Conservation (phyloP, 2,113 vertebrate genomes). For the Catharus minimus region DNA sequence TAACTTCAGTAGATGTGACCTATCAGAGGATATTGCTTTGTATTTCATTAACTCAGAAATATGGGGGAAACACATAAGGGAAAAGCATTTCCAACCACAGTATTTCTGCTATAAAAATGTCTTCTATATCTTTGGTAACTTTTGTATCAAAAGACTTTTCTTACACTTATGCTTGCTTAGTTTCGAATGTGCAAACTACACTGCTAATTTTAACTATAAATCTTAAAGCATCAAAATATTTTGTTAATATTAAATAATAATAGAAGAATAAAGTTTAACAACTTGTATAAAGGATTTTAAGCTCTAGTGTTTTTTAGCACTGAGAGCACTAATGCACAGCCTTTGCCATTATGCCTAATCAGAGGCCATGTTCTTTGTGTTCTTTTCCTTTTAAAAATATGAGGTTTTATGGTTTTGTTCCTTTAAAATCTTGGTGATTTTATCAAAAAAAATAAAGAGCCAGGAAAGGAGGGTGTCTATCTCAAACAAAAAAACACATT, state of each 20-base stretch:
- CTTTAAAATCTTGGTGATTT: background rate
- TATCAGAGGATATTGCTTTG: background rate
- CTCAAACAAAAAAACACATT: background rate
- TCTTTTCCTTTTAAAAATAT: background rate
- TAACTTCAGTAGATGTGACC: conserved; percentile 10
- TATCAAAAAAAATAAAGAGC: background rate
- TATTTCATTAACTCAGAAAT: background rate
- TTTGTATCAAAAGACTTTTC: background rate
- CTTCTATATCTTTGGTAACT: background rate
- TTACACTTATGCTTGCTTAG: background rate
- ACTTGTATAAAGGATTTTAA: conserved; percentile 40
- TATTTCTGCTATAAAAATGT: background rate
- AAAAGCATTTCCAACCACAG: background rate
- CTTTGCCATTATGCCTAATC: background rate
- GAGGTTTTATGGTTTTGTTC: background rate
- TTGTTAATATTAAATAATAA: conserved; percentile 2
- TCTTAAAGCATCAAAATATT: conserved; percentile 40
- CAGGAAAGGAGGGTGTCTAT: background rate
- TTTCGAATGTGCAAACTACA: background rate
- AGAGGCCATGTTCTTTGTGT: background rate
- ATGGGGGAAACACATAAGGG: background rate
- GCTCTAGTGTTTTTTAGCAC: background rate
- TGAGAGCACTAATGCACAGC: conserved; percentile 22
- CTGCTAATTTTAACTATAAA: conserved; percentile 2
- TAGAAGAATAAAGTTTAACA: conserved; percentile 37